Evolutionary conservation across 2,888 invertebrate species (phyloP).

Genomic region (Lottia gigantea): DNA sequence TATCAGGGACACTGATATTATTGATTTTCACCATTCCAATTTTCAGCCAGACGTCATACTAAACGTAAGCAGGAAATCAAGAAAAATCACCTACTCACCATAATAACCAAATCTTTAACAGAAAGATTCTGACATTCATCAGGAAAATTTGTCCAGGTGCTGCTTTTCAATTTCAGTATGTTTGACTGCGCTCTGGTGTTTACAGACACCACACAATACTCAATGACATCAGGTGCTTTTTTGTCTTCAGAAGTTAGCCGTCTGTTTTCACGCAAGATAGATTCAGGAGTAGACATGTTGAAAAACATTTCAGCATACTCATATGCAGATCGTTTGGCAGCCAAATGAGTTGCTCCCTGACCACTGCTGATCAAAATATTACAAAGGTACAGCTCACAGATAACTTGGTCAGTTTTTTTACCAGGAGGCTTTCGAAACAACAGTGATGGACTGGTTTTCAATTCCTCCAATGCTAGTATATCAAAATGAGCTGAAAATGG

Average conservation of each 20-base stretch:
- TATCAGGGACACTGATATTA: too few relatives aligned
- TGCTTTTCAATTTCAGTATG: neutral
- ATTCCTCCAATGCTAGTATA: neutral
- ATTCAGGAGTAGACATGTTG: neutral
- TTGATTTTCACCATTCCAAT: too few relatives aligned
- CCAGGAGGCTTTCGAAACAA: neutral
- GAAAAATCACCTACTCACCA: neutral
- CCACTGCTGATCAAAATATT: conserved; percentile 2
- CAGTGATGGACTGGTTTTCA: neutral
- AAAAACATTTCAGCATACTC: conserved; percentile 16
- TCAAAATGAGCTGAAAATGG: neutral
- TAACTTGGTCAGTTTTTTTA: neutral
- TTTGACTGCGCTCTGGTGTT: neutral
- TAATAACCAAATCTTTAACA: neutral
- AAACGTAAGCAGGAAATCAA: too few relatives aligned
- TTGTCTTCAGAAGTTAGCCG: neutral
- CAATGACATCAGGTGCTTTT: neutral
- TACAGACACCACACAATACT: neutral
- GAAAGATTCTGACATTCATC: neutral
- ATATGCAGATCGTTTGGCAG: conserved; percentile 17
- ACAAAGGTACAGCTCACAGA: neutral
- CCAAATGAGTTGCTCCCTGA: neutral
- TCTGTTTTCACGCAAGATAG: neutral
- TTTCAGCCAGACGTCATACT: too few relatives aligned
- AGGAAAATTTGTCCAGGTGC: neutral